Evolutionary conservation across 1,140 invertebrate genomes (phyloP).

Genomic region (Rhagoletis pomonella): DNA sequence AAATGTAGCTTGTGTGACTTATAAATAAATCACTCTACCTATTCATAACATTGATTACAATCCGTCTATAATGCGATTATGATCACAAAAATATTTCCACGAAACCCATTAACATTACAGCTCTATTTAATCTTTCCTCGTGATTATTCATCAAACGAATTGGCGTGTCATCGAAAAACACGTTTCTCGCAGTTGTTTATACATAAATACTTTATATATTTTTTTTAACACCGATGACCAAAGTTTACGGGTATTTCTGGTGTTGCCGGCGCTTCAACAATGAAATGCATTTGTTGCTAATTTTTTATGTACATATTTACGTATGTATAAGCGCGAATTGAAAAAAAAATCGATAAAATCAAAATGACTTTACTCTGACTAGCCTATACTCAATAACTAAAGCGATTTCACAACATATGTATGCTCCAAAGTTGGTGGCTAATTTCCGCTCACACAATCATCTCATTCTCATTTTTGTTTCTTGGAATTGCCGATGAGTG

Average conservation of each 20-base stretch:
- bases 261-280: neutral
- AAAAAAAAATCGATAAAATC: too few species aligned
- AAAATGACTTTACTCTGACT: too few species aligned
- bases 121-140: conserved; percentile 13
- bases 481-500: conserved; percentile 14
- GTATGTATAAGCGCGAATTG: too few species aligned
- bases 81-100: conserved; percentile 10
- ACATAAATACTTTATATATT: neutral
- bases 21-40: neutral
- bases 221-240: neutral
- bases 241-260: neutral
- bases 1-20: too few species aligned
- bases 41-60: neutral
- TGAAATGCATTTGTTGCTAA: neutral
- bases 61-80: neutral
- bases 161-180: conserved; percentile 13
- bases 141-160: conserved; percentile 29
- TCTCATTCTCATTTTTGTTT: neutral
- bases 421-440: neutral
- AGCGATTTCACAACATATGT: neutral
- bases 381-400: neutral
- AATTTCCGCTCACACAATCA: neutral
- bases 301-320: too few species aligned
- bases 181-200: neutral
- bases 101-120: neutral